Conservation (phyloP, 1,140 invertebrate species). For the Oscheius sp. region DNA sequence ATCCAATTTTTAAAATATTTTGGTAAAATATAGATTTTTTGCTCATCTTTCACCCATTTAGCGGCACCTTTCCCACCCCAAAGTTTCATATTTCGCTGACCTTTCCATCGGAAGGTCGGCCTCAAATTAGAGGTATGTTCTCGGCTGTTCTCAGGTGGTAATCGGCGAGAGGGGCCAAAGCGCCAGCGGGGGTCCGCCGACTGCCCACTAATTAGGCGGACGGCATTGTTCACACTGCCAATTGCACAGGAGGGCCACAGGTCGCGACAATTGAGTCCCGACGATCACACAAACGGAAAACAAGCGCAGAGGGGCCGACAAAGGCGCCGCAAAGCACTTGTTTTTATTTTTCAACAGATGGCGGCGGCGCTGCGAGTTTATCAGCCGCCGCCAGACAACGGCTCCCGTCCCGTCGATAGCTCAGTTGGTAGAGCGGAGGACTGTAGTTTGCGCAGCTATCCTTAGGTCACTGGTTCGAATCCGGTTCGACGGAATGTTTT, state of each 20-base stretch:
- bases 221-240: not conserved
- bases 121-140: not conserved
- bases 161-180: constrained; percentile 2
- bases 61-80: too few species aligned
- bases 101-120: too few species aligned
- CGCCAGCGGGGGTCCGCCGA: not conserved
- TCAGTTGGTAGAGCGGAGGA: constrained; percentile 50
- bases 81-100: too few species aligned
- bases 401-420: constrained; percentile 38
- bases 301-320: not conserved
- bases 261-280: not conserved
- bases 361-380: not conserved
- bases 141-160: constrained; percentile 2
- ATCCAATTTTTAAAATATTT: too few species aligned
- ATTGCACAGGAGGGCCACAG: constrained; percentile 7
- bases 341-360: not conserved
- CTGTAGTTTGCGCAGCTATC: too few species aligned
- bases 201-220: constrained; percentile 3
- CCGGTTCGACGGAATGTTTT: too few species aligned
- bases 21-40: too few species aligned
- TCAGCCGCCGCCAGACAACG: not conserved
- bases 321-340: not conserved
- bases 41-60: too few species aligned
- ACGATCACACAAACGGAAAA: not conserved
- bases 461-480: too few species aligned